Conservation (phyloP, 2,113 vertebrate genomes). For the Cynoglossus semilaevis region DNA sequence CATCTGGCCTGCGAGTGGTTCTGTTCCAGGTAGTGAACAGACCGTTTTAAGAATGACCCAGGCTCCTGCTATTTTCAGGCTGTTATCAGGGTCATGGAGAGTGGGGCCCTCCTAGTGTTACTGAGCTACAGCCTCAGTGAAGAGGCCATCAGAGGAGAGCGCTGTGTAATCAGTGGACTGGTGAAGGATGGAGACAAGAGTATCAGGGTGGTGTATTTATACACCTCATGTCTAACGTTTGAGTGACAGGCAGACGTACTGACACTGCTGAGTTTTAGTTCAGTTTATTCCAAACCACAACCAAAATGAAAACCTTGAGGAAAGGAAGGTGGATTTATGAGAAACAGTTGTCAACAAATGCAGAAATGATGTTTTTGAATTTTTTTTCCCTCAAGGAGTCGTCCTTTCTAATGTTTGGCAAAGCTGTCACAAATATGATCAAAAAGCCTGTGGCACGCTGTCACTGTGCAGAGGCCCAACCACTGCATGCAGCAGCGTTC, state of each 20-base stretch:
- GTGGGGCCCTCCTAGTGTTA: slow-evolving; percentile 28
- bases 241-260: slow-evolving; percentile 69
- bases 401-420: slow-evolving; percentile 56
- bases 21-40: slow-evolving; percentile 12
- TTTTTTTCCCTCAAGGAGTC: slow-evolving; percentile 45
- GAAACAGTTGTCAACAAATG: too few relatives aligned
- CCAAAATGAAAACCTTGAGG: too few relatives aligned
- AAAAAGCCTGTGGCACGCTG: slow-evolving; percentile 9
- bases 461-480: slow-evolving; percentile 32
- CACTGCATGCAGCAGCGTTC: slow-evolving; percentile 41
- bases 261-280: slow-evolving; percentile 47
- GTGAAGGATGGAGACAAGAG: slow-evolving; percentile 60
- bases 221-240: slow-evolving; percentile 71
- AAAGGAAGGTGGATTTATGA: neutral
- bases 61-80: slow-evolving; percentile 57
- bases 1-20: slow-evolving; percentile 15
- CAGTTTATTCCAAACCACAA: too few relatives aligned
- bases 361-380: too few relatives aligned
- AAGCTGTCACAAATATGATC: slow-evolving; percentile 51
- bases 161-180: slow-evolving; percentile 45
- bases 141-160: slow-evolving; percentile 20
- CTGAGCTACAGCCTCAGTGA: slow-evolving; percentile 33
- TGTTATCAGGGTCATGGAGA: slow-evolving; percentile 47
- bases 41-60: slow-evolving; percentile 41
- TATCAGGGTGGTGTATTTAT: slow-evolving; percentile 73